A percentile compares a stretch with the other conserved stretches of the same genome.
These are phyloP conservation scores for Thryonomys swinderianus DNA, from an alignment of 2,113 vertebrate genomes.

Conservation along the genomic window DNA sequence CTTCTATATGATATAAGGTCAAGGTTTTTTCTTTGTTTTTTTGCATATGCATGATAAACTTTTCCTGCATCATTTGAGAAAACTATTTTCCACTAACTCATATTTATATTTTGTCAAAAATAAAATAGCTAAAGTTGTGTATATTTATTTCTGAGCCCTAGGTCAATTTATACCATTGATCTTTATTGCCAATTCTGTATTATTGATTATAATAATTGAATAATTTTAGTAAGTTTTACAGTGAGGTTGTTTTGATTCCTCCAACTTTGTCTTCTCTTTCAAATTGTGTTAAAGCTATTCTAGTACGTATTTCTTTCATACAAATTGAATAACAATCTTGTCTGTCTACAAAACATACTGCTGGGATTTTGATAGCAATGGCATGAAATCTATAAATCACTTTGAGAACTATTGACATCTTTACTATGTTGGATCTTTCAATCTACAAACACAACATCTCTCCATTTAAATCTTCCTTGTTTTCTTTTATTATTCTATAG, in stretches of 20 bases:
- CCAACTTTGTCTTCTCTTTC: neutral
- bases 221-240: neutral
- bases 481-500: neutral
- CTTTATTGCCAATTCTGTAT: neutral
- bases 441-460: neutral
- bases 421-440: neutral
- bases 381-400: neutral
- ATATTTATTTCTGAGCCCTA: neutral
- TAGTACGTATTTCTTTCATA: conserved; percentile 12
- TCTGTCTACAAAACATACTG: neutral
- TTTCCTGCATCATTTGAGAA: neutral
- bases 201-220: neutral
- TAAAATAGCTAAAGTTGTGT: neutral
- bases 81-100: neutral
- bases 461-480: neutral
- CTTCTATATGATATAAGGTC: neutral
- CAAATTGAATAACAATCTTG: neutral
- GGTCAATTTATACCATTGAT: neutral
- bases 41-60: neutral
- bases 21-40: neutral
- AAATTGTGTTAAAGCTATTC: neutral
- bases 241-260: neutral
- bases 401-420: neutral
- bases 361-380: conserved; percentile 10
- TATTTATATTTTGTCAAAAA: neutral